Conservation (phyloP, 2,888 invertebrate genomes). For the Pristionchus mayeri region DNA sequence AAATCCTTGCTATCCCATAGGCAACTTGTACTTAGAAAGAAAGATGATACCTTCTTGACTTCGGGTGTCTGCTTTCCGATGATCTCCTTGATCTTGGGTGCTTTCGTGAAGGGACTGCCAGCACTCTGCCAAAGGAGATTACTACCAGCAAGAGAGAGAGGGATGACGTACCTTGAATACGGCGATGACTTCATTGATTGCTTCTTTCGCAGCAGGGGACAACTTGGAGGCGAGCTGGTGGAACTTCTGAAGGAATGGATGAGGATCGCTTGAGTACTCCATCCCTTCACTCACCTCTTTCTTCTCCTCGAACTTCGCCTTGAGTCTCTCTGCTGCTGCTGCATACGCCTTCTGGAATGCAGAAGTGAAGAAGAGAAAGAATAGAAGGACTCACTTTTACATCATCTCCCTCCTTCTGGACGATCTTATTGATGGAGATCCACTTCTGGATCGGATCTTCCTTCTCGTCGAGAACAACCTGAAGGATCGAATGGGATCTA, state of each 20-base stretch:
- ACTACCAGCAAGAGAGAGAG: not conserved
- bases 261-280: not conserved
- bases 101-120: not conserved
- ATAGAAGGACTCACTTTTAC: not conserved
- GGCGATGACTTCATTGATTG: not conserved
- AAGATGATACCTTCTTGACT: slow-evolving; percentile 11
- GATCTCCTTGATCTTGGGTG: slow-evolving; percentile 27
- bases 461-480: slow-evolving; percentile 11
- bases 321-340: slow-evolving; percentile 8
- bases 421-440: not conserved
- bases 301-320: slow-evolving; percentile 23
- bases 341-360: slow-evolving; percentile 6
- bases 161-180: slow-evolving; percentile 5
- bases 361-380: not conserved
- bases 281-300: not conserved
- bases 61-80: slow-evolving; percentile 15
- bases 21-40: not conserved
- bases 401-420: not conserved
- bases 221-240: not conserved
- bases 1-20: no score
- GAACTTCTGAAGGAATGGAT: not conserved
- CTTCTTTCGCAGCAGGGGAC: slow-evolving; percentile 17
- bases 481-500: not conserved
- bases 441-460: slow-evolving; percentile 1
- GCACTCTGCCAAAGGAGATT: not conserved